A percentile compares a stretch with the other conserved stretches of the same genome.
Evolutionary conservation across 1,140 invertebrate species (phyloP).

Genomic region (Trypoxylus dichotomus): DNA sequence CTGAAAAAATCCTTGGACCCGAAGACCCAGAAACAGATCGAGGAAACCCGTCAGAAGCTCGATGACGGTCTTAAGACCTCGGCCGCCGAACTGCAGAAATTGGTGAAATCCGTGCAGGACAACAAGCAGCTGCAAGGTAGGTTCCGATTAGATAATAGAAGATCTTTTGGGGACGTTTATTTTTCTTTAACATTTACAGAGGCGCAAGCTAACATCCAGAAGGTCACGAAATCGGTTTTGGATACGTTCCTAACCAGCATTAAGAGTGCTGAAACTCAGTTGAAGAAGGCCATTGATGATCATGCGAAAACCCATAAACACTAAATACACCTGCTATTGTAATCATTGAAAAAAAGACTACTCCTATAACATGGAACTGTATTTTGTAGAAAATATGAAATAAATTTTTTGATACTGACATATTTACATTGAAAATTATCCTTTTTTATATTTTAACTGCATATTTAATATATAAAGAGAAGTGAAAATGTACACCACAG

Average conservation of each 20-base stretch:
- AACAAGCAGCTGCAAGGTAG: constrained; percentile 42
- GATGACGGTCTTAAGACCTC: constrained; percentile 44
- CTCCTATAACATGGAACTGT: too few relatives aligned
- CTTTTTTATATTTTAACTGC: not conserved
- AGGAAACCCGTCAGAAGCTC: constrained; percentile 42
- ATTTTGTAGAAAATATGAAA: not conserved
- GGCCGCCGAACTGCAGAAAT: constrained; percentile 41
- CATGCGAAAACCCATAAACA: constrained; percentile 12
- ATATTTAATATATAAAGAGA: too few relatives aligned
- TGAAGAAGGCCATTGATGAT: constrained; percentile 10
- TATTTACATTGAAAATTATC: not conserved
- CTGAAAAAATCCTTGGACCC: constrained; percentile 40
- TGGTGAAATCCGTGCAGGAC: constrained; percentile 43
- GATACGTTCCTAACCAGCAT: constrained; percentile 19
- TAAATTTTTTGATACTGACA: not conserved
- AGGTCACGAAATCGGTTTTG: constrained; percentile 38
- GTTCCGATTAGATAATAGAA: not conserved
- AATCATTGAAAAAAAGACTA: not conserved
- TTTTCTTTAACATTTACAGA: constrained; percentile 36
- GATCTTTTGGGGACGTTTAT: not conserved
- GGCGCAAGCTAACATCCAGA: constrained; percentile 40
- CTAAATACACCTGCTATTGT: not conserved
- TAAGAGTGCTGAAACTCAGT: not conserved
- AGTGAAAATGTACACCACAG: too few relatives aligned
- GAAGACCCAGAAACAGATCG: constrained; percentile 41